These are phyloP conservation scores for Nineta flava DNA, from an alignment of 2,888 invertebrate species.

Conservation along the genomic window DNA sequence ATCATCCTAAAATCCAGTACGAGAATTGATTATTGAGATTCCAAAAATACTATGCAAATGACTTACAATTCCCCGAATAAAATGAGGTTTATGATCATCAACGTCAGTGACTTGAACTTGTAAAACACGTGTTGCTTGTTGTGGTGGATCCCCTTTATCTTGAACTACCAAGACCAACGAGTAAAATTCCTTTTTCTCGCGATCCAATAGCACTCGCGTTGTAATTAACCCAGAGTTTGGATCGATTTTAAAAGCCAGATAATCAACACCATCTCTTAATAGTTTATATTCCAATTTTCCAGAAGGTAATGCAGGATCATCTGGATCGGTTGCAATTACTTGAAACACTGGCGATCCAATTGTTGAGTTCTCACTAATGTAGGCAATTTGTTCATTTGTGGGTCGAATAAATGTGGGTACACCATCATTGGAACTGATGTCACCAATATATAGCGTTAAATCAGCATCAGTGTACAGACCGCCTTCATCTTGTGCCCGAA, in stretches of 20 bases:
- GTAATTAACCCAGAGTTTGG: conserved; percentile 54
- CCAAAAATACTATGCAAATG: not conserved
- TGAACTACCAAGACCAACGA: conserved; percentile 63
- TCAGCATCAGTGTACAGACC: conserved; percentile 44
- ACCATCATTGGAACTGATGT: conserved; percentile 67
- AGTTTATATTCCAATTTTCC: conserved; percentile 57
- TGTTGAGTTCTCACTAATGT: conserved; percentile 57
- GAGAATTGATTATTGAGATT: not conserved
- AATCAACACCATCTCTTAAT: conserved; percentile 49
- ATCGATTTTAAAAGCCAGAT: conserved; percentile 46
- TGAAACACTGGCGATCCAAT: conserved; percentile 58
- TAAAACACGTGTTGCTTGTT: conserved; percentile 54
- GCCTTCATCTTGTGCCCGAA: conserved; percentile 56
- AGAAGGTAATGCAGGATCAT: conserved; percentile 58
- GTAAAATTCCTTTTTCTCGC: conserved; percentile 57
- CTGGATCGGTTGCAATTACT: conserved; percentile 62
- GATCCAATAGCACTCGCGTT: conserved; percentile 49
- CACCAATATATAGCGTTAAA: conserved; percentile 53
- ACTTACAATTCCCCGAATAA: conserved; percentile 47
- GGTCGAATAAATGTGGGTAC: conserved; percentile 60
- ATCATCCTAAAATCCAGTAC: conserved; percentile 33
- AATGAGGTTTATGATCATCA: conserved; percentile 64
- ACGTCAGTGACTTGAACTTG: conserved; percentile 53
- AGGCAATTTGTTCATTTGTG: conserved; percentile 48
- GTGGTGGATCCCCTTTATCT: conserved; percentile 62